Percentiles rank a stretch among this genome's conserved stretches.
Evolutionary conservation across 2,888 invertebrate species (phyloP).

Genomic region (Hydriomena furcata): DNA sequence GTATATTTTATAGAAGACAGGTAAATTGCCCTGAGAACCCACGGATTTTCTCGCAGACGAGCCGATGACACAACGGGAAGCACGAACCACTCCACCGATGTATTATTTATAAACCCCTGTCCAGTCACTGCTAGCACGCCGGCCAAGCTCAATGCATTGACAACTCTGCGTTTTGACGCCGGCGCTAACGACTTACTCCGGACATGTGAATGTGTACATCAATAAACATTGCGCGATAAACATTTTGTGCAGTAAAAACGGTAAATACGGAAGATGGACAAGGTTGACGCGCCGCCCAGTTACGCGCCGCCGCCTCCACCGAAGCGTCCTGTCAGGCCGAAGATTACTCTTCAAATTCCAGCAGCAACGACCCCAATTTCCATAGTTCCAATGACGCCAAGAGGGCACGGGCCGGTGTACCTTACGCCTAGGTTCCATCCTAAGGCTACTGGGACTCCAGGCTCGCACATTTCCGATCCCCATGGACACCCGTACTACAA

Average conservation of each 20-base stretch:
- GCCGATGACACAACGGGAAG: constrained; percentile 68
- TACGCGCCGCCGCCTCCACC: constrained; percentile 70
- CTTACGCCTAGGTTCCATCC: constrained; percentile 52
- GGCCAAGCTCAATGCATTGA: constrained; percentile 29
- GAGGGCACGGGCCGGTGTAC: constrained; percentile 53
- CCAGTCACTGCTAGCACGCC: constrained; percentile 43
- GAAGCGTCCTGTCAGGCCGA: constrained; percentile 63
- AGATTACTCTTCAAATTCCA: constrained; percentile 79
- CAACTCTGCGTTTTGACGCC: constrained; percentile 50
- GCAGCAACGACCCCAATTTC: constrained; percentile 33
- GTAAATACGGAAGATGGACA: constrained; percentile 48
- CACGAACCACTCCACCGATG: constrained; percentile 56
- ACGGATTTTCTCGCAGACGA: constrained; percentile 29
- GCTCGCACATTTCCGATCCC: constrained; percentile 64
- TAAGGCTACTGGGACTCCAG: constrained; percentile 59
- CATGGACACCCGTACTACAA: constrained; percentile 64
- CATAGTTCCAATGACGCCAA: constrained; percentile 45
- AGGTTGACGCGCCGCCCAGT: constrained; percentile 57
- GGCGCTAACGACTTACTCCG: constrained; percentile 49
- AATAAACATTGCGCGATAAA: constrained; percentile 36
- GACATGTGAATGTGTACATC: constrained; percentile 23
- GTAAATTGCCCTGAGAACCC: constrained; percentile 19
- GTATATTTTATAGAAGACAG: constrained; percentile 29
- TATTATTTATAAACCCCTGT: constrained; percentile 79
- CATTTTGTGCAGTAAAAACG: constrained; percentile 23